These are phyloP conservation scores for Drosophila mercatorum DNA, from an alignment of 2,888 invertebrate species.

Conservation along the genomic window DNA sequence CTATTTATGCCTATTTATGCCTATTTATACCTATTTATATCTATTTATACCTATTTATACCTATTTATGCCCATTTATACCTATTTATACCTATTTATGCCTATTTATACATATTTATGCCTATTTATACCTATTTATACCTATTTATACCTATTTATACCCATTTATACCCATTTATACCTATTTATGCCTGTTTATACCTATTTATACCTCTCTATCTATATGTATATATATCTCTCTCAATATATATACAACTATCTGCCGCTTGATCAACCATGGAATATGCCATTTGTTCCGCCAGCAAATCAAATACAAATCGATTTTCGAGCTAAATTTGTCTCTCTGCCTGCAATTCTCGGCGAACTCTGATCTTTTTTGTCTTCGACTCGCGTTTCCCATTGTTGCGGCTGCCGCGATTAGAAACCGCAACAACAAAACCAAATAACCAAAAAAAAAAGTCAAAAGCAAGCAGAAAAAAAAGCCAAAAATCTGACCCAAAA, in stretches of 20 bases:
- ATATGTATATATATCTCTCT: neutral
- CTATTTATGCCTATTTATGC: too few relatives aligned
- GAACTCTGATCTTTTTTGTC: constrained; percentile 71
- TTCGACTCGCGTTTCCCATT: constrained; percentile 30
- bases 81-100: too few relatives aligned
- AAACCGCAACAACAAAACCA: constrained; percentile 35
- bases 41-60: too few relatives aligned
- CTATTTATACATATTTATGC: too few relatives aligned
- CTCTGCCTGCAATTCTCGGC: constrained; percentile 21
- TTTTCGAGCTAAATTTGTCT: constrained; percentile 24
- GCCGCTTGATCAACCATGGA: constrained; percentile 37
- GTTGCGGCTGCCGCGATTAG: constrained; percentile 52
- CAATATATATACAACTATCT: neutral
- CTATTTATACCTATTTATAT: too few relatives aligned
- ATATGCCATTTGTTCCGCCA: constrained; percentile 27
- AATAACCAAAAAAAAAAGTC: constrained; percentile 17
- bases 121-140: too few relatives aligned
- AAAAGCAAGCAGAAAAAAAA: neutral
- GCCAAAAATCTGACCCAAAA: constrained; percentile 30
- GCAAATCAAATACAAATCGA: constrained; percentile 14
- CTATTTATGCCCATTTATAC: too few relatives aligned
- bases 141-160: too few relatives aligned
- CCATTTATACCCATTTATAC: too few relatives aligned
- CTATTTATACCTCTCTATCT: neutral
- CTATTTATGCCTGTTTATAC: too few relatives aligned